Conservation (phyloP, 1,140 invertebrate genomes). For the Agrilus planipennis region DNA sequence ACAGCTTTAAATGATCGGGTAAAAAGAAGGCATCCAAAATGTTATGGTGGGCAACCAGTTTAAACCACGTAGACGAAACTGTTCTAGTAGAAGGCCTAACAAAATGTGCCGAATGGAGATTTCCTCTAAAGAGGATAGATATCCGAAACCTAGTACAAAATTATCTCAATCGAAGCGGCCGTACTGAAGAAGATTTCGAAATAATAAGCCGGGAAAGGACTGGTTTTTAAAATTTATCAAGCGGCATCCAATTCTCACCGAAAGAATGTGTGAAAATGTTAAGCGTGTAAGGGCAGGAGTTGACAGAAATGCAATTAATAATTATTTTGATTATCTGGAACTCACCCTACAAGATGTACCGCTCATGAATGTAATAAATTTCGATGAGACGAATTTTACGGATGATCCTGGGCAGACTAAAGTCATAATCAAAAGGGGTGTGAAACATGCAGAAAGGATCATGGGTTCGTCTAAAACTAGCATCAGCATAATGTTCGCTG, state of each 20-base stretch:
- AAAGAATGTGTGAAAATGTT: constrained; percentile 19
- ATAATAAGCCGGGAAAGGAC: constrained; percentile 25
- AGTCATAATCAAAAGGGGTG: not conserved
- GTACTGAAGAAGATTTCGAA: constrained; percentile 16
- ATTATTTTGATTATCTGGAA: constrained; percentile 22
- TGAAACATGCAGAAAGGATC: not conserved
- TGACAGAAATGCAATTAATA: constrained; percentile 11
- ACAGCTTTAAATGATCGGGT: constrained; percentile 4
- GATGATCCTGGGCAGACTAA: constrained; percentile 25
- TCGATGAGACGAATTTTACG: constrained; percentile 32
- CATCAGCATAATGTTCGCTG: constrained; percentile 25
- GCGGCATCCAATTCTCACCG: constrained; percentile 13
- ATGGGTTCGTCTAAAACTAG: not conserved
- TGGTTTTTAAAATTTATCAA: constrained; percentile 20
- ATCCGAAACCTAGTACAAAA: constrained; percentile 6
- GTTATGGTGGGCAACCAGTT: constrained; percentile 5
- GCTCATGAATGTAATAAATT: constrained; percentile 29
- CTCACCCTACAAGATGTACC: constrained; percentile 22
- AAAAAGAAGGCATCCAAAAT: constrained; percentile 6
- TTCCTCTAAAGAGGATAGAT: constrained; percentile 11
- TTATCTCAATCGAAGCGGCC: constrained; percentile 12
- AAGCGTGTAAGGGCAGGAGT: constrained; percentile 20
- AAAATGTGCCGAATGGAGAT: constrained; percentile 9
- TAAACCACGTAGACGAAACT: constrained; percentile 4
- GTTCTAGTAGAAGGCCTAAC: constrained; percentile 1